Percentiles rank a stretch among this genome's conserved stretches.
These are phyloP conservation scores for Taenioides sp. DNA, from an alignment of 2,797 vertebrate species.

Conservation along the genomic window DNA sequence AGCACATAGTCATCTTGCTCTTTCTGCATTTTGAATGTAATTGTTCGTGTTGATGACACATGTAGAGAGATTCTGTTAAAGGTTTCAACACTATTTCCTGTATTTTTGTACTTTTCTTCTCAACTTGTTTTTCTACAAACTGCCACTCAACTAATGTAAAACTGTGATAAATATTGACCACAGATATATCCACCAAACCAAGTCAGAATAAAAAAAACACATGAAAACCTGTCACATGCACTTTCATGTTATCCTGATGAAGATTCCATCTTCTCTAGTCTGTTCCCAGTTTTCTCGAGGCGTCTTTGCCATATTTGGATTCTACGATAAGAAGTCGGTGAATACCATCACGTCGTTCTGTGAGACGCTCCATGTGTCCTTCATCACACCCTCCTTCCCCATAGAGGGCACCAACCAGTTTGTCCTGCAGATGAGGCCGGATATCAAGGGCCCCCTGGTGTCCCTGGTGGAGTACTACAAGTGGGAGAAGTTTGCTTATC, in stretches of 20 bases:
- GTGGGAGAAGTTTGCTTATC: conserved; percentile 96
- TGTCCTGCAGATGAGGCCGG: conserved; percentile 97
- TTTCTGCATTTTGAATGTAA: too few relatives aligned
- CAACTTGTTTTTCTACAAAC: too few relatives aligned
- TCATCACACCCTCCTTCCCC: conserved; percentile 97
- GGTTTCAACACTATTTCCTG: too few relatives aligned
- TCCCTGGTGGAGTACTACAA: conserved; percentile 97
- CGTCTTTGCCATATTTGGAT: conserved; percentile 97
- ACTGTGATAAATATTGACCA: too few relatives aligned
- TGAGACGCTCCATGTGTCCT: conserved; percentile 95
- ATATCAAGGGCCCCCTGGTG: conserved; percentile 95
- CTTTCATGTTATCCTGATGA: not conserved
- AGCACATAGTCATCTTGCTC: too few relatives aligned
- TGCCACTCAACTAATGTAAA: too few relatives aligned
- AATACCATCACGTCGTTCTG: conserved; percentile 98
- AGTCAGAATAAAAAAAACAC: too few relatives aligned
- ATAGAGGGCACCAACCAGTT: conserved; percentile 96
- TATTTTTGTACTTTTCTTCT: too few relatives aligned
- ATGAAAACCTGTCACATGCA: too few relatives aligned
- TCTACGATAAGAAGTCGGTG: conserved; percentile 98
- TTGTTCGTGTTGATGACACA: too few relatives aligned
- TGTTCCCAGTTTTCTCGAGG: conserved; percentile 98
- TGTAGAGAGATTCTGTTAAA: too few relatives aligned
- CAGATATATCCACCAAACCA: too few relatives aligned
- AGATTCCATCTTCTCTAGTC: conserved; percentile 69